Conservation (phyloP, 1,140 invertebrate genomes). For the Meloidogyne chitwoodi region DNA sequence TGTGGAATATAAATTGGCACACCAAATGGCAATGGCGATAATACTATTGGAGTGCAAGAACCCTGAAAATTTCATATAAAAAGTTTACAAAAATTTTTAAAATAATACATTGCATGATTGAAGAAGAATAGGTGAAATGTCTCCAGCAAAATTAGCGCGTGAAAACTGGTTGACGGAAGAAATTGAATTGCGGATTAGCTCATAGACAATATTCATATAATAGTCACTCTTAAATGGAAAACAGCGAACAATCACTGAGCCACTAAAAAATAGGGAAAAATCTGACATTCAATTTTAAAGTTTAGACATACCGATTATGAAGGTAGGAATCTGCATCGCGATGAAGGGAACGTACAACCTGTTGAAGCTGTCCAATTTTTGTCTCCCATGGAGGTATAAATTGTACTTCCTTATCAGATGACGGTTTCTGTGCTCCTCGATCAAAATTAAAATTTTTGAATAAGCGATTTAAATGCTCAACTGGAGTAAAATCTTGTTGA, state of each 20-base stretch:
- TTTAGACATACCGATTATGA: constrained; percentile 5
- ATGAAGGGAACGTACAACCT: not conserved
- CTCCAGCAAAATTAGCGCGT: not conserved
- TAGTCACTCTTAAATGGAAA: constrained; percentile 11
- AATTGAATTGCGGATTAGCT: constrained; percentile 6
- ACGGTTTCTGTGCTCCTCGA: not conserved
- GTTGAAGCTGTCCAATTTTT: constrained; percentile 20
- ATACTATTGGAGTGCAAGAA: not conserved
- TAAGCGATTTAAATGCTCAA: not conserved
- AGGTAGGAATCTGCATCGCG: not conserved
- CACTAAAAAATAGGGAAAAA: not conserved
- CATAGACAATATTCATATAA: constrained; percentile 17
- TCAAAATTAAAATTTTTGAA: not conserved
- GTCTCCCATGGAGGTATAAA: constrained; percentile 17
- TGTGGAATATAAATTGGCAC: not conserved
- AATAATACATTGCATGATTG: constrained; percentile 3
- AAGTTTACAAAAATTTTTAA: not conserved
- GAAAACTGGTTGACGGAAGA: not conserved
- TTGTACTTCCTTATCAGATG: not conserved
- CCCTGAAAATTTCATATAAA: not conserved
- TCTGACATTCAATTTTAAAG: not conserved
- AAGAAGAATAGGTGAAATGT: constrained; percentile 17
- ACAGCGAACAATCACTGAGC: constrained; percentile 18
- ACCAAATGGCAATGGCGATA: not conserved
- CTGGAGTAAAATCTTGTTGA: not conserved